Evolutionary conservation across 1,140 invertebrate genomes (phyloP).

Genomic region (Chymomyza costata): DNA sequence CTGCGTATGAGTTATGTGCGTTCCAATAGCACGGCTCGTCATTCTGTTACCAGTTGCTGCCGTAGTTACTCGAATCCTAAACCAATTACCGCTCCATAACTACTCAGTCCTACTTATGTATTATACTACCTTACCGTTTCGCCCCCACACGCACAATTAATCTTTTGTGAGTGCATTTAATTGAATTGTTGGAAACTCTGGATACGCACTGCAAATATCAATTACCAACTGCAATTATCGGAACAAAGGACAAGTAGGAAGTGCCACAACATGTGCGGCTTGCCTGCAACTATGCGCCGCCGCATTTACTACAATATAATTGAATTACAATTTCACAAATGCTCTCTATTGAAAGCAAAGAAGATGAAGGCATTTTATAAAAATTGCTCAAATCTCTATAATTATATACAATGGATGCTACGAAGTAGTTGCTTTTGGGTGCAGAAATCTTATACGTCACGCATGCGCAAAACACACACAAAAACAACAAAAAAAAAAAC

Average conservation of each 20-base stretch:
- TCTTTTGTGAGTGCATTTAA: constrained; percentile 60
- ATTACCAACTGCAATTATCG: constrained; percentile 56
- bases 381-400: no score
- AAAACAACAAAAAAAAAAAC: constrained; percentile 1
- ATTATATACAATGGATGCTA: neutral
- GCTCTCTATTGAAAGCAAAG: neutral
- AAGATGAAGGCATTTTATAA: constrained; percentile 3
- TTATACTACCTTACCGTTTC: neutral
- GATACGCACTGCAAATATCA: constrained; percentile 49
- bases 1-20: constrained; percentile 49
- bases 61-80: neutral
- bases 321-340: constrained; percentile 66
- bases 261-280: no score
- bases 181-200: constrained; percentile 44
- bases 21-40: constrained; percentile 42
- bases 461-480: constrained; percentile 49
- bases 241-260: constrained; percentile 38
- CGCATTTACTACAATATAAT: constrained; percentile 59
- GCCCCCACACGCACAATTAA: constrained; percentile 56
- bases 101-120: neutral
- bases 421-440: constrained; percentile 32
- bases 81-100: neutral
- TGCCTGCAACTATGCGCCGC: no score
- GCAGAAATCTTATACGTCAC: constrained; percentile 60
- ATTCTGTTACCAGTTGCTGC: constrained; percentile 41